phyloP scores from a whole-genome alignment of 2,113 vertebrate species.

The Dicaeum eximium region DNA sequence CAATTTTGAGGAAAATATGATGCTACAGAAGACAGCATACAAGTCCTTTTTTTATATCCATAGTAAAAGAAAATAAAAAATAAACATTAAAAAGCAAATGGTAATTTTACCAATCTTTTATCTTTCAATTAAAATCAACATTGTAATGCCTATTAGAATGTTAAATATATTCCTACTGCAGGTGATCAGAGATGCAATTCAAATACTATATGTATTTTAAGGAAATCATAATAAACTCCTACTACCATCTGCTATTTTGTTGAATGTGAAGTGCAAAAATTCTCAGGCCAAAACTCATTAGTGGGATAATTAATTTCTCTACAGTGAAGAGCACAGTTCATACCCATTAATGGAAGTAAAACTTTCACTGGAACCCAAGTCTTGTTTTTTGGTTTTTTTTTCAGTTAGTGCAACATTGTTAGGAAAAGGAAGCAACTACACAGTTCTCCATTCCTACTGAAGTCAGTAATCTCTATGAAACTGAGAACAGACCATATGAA shows the following conservation, averaged over 20 bases:
- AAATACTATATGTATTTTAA: background rate
- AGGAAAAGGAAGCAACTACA: background rate
- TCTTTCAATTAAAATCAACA: background rate
- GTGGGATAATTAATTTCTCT: background rate
- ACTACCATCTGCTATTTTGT: background rate
- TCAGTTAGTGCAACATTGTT: background rate
- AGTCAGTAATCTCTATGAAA: background rate
- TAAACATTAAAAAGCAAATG: background rate
- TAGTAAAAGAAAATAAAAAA: background rate
- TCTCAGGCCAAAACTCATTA: background rate
- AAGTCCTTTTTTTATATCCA: background rate
- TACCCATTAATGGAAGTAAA: background rate
- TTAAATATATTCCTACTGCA: background rate
- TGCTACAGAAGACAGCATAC: background rate
- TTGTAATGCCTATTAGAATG: background rate
- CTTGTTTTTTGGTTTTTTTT: background rate
- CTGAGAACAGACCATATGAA: background rate
- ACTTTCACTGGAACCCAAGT: background rate
- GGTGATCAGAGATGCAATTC: background rate
- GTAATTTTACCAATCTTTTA: background rate
- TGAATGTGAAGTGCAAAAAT: background rate
- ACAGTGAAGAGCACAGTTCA: background rate
- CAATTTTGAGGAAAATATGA: background rate
- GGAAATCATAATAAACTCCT: background rate
- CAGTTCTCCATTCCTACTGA: background rate